Conservation (phyloP, 2,113 vertebrate genomes). For the Cyrtonyx montezumae region DNA sequence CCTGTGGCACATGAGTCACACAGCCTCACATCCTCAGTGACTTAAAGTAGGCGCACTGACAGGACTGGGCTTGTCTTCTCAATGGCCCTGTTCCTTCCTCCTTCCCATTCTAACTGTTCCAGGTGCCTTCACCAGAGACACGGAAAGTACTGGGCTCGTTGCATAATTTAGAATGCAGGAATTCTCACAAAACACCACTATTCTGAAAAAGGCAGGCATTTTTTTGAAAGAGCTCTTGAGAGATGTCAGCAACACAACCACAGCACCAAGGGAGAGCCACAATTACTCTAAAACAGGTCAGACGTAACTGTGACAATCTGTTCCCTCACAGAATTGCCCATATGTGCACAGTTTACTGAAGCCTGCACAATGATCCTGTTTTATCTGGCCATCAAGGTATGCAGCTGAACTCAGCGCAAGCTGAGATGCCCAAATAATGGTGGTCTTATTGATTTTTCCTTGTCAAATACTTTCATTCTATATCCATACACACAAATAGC, state of each 20-base stretch:
- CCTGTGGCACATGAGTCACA: not conserved
- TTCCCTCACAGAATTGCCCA: not conserved
- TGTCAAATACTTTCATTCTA: not conserved
- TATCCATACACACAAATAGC: not conserved
- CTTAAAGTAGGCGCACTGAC: not conserved
- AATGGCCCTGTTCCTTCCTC: not conserved
- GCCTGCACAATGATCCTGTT: not conserved
- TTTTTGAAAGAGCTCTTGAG: not conserved
- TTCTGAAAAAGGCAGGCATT: not conserved
- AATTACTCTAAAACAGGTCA: slow-evolving; percentile 34
- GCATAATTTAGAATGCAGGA: not conserved
- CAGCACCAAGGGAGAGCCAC: not conserved
- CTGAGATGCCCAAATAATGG: not conserved
- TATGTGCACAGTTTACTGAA: slow-evolving; percentile 12
- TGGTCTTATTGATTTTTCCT: not conserved
- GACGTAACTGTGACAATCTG: slow-evolving; percentile 32
- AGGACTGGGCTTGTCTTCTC: not conserved
- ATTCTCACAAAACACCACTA: not conserved
- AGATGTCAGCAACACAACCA: slow-evolving; percentile 7
- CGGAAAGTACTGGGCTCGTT: not conserved
- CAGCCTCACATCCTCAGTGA: not conserved
- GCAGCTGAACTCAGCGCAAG: not conserved
- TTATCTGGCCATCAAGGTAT: slow-evolving; percentile 25
- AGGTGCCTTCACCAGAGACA: not conserved
- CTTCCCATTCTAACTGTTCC: not conserved